These are phyloP conservation scores for Phallusia fumigata DNA, from an alignment of 23 tunicate species.

Conservation along the genomic window DNA sequence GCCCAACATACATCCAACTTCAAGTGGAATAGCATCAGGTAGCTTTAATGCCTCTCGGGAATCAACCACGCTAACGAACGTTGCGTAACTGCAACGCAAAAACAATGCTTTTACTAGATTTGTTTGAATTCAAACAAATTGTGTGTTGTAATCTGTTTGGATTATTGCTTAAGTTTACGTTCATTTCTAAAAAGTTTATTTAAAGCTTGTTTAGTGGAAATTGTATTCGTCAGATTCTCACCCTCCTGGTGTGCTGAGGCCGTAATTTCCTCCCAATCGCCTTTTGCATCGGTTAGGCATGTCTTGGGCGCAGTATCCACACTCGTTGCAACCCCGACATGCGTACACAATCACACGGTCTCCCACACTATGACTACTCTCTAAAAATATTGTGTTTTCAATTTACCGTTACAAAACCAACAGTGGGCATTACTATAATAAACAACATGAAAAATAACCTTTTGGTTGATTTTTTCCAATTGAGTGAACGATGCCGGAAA, in stretches of 20 bases:
- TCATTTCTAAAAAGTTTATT: too few species aligned
- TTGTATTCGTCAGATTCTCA: neutral
- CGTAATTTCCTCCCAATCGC: neutral
- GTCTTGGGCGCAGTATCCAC: conserved; percentile 17
- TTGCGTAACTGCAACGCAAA: neutral
- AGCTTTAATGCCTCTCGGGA: conserved; percentile 30
- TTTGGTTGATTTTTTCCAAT: conserved; percentile 13
- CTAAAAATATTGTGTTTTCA: neutral
- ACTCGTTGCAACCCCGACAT: conserved; percentile 46
- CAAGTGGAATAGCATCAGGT: conserved; percentile 56
- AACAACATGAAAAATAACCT: neutral
- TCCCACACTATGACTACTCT: conserved; percentile 13
- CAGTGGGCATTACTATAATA: too few species aligned
- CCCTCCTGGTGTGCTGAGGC: neutral
- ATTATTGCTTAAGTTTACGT: too few species aligned
- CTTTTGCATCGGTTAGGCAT: neutral
- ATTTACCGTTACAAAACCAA: too few species aligned
- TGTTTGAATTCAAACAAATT: too few species aligned
- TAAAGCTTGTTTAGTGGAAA: too few species aligned
- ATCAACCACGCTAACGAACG: neutral
- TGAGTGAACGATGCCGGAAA: conserved; percentile 40
- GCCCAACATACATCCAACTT: conserved; percentile 78
- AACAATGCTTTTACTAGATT: too few species aligned
- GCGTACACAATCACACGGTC: conserved; percentile 49
- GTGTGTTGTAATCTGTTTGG: too few species aligned